Evolutionary conservation across 2,888 invertebrate species (phyloP), one percentile per base, ranked within the genome.

Genomic region (Boloria selene): DNA sequence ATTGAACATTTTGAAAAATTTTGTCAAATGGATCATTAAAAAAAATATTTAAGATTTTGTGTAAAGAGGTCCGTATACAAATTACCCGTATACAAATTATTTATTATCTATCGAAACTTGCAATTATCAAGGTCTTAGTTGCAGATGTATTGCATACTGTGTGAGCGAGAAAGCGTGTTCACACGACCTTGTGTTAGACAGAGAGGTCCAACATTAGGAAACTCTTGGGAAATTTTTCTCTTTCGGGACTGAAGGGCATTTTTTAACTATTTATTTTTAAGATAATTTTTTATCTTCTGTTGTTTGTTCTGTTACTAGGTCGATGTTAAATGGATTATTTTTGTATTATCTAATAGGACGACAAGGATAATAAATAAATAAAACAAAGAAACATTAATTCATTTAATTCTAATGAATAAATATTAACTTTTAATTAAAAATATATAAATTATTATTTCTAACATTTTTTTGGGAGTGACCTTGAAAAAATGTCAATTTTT

Each of bases 41-140:
- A 56, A 56, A 45, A 26, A n/a, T 31, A 52, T n/a, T 13, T 52
- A 47, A 73, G 74, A 78, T 77, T 80, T 77, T 74, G 72, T 72
- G 73, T 76, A 80, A 79, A 77, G 81, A 83, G 74, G 76, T 82
- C 83, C 79, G 85, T 81, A 88, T 88, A 84, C 82, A 85, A 86
- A 83, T 80, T 74, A 85, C 89, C 90, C 87, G 87, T 87, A 90
- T 87, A 86, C 82, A 84, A 88, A 90, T 89, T 90, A 90, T 90
- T 89, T 90, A 90, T 90, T 89, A 88, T 88, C 90, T 89, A 89
- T 86, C 91, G 90, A 92, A 92, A 90, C 88, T 89, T 88, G 90
- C 90, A 89, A 87, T 83, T 87, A 90, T 87, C 92, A 92, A 91
- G 92, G 92, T 88, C 88, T 83, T 80, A 82, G 86, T 89, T 90